Evolutionary conservation across 2,113 vertebrate genomes (phyloP).

Genomic region (Motacilla alba): DNA sequence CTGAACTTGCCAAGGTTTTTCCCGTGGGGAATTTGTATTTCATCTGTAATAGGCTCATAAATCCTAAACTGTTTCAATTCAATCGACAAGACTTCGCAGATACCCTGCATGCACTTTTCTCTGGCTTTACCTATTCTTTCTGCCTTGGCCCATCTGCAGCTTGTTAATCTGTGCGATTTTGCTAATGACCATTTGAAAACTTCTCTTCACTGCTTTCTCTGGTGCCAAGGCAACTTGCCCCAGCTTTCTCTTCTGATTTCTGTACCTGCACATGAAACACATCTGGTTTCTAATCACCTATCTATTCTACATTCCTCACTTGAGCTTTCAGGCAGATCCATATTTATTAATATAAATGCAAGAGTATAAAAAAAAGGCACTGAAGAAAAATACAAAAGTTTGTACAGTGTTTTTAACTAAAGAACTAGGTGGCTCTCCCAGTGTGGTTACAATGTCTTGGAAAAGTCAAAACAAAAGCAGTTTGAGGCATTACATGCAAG

Average conservation of each 20-base stretch:
- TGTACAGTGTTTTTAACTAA: background rate
- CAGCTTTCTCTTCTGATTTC: background rate
- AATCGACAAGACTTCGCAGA: background rate
- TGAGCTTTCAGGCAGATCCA: background rate
- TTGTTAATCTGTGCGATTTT: background rate
- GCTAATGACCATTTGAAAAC: background rate
- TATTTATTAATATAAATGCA: background rate
- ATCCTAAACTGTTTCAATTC: background rate
- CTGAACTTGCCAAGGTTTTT: background rate
- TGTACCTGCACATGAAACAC: background rate
- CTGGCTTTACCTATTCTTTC: background rate
- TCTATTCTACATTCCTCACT: fast-evolving
- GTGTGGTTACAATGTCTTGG: background rate
- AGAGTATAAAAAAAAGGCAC: background rate
- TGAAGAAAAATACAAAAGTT: background rate
- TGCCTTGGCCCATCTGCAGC: background rate
- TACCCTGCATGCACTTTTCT: background rate
- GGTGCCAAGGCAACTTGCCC: background rate
- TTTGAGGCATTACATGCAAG: background rate
- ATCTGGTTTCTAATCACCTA: background rate
- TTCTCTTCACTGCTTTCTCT: background rate
- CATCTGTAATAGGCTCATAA: background rate
- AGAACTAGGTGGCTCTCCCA: background rate
- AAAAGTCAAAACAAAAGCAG: background rate
- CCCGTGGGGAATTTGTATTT: background rate